Evolutionary conservation across 2,888 invertebrate genomes (phyloP).

Genomic region (Chelonus formosanus): DNA sequence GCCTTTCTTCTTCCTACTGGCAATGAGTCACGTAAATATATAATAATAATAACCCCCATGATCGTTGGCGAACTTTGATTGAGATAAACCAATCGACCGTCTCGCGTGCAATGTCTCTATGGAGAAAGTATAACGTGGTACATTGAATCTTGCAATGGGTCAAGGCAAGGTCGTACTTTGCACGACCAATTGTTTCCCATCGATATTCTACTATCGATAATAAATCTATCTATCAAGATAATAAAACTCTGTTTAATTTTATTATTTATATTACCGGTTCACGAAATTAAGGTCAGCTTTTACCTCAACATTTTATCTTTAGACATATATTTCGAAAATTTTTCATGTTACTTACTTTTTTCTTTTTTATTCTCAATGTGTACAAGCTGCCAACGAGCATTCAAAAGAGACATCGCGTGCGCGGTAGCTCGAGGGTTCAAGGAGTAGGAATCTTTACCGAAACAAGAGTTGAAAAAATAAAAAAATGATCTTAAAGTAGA

Average conservation of each 20-base stretch:
- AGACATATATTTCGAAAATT: slow-evolving; percentile 3
- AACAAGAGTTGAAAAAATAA: slow-evolving; percentile 22
- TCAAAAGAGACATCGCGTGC: slow-evolving; percentile 30
- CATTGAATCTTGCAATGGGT: slow-evolving; percentile 43
- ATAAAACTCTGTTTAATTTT: neutral
- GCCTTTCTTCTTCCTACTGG: neutral
- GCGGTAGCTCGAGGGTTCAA: slow-evolving; percentile 23
- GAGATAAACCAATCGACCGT: slow-evolving; percentile 17
- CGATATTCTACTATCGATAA: slow-evolving; percentile 17
- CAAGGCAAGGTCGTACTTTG: slow-evolving; percentile 43
- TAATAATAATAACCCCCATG: slow-evolving; percentile 14
- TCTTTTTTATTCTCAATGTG: slow-evolving; percentile 1
- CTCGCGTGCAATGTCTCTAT: slow-evolving; percentile 18
- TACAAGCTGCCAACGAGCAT: slow-evolving; percentile 10
- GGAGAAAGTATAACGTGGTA: slow-evolving; percentile 46
- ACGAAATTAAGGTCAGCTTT: slow-evolving; percentile 6
- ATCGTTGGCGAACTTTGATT: slow-evolving; percentile 18
- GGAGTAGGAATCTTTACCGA: slow-evolving; percentile 15
- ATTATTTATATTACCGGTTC: neutral
- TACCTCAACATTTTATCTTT: slow-evolving; percentile 1
- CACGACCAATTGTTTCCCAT: slow-evolving; percentile 26
- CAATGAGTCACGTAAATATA: slow-evolving; percentile 7
- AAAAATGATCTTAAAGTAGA: slow-evolving; percentile 24
- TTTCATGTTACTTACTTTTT: slow-evolving; percentile 6
- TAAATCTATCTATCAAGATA: slow-evolving; percentile 16